phyloP scores from a whole-genome alignment of 23 tunicate genomes.

The Styela clava region DNA sequence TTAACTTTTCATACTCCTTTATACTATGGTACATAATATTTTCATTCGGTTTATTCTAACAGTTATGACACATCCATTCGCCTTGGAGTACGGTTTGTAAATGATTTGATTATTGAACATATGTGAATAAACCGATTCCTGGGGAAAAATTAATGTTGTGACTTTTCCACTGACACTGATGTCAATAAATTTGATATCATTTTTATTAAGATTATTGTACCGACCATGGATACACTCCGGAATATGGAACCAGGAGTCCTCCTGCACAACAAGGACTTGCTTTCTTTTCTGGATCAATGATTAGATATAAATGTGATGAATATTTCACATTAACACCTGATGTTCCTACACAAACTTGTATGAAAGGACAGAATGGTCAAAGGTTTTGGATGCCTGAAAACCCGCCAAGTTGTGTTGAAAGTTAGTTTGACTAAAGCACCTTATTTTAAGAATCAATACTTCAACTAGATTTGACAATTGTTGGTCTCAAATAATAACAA shows the following conservation, averaged over 20 bases:
- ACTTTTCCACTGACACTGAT: background rate
- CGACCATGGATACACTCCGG: conserved; percentile 37
- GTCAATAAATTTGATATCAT: too few species aligned
- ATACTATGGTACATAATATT: too few species aligned
- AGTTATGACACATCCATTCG: background rate
- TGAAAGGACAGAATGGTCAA: background rate
- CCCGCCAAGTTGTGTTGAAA: conserved; percentile 8
- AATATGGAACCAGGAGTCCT: conserved; percentile 31
- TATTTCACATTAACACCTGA: background rate
- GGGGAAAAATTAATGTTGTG: too few species aligned
- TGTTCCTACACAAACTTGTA: conserved; percentile 9
- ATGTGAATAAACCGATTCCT: too few species aligned
- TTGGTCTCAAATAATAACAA: too few species aligned
- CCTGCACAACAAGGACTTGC: conserved; percentile 2
- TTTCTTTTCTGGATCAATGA: conserved; percentile 10
- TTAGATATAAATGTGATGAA: conserved; percentile 27
- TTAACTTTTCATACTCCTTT: too few species aligned
- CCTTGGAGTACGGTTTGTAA: background rate
- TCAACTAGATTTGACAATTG: too few species aligned
- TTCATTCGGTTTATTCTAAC: too few species aligned
- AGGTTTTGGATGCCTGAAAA: conserved; percentile 5
- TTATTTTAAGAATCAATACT: too few species aligned
- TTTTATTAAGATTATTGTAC: conserved; percentile 23
- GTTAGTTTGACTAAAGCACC: conserved; percentile 8
- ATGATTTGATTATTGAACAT: background rate